Evolutionary conservation across 2,797 vertebrate genomes (phyloP).

Genomic region (Zenarchopterus dispar): DNA sequence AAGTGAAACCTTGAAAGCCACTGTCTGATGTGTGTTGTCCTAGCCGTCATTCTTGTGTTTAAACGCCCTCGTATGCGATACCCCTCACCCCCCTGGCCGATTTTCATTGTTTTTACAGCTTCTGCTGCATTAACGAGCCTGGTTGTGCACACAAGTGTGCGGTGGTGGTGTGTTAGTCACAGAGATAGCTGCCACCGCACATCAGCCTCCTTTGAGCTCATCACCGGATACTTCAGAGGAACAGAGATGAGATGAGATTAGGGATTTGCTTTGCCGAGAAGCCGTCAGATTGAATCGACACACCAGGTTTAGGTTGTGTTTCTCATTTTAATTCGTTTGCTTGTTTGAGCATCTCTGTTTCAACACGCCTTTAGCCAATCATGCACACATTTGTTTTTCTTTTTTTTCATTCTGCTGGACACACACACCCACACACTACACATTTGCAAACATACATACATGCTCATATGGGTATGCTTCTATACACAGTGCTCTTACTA

Average conservation of each 20-base stretch:
- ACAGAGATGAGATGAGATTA: constrained; percentile 66
- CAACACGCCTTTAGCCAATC: constrained; percentile 52
- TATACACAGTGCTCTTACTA: not conserved
- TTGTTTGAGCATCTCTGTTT: constrained; percentile 35
- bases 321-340: constrained; percentile 1
- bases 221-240: constrained; percentile 65
- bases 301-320: constrained; percentile 38
- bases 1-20: constrained; percentile 1
- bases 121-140: constrained; percentile 25
- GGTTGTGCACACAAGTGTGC: constrained; percentile 12
- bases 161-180: constrained; percentile 43
- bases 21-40: not conserved
- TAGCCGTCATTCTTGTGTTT: not conserved
- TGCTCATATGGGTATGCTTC: not conserved
- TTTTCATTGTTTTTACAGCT: constrained; percentile 10
- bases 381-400: constrained; percentile 55
- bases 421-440: constrained; percentile 22
- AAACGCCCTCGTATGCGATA: no score
- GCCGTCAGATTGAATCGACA: constrained; percentile 61
- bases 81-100: not conserved
- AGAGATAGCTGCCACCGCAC: constrained; percentile 50
- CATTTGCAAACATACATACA: not conserved
- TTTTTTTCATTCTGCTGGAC: constrained; percentile 34
- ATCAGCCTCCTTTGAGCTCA: constrained; percentile 68
- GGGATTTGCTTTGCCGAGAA: constrained; percentile 63